These are phyloP conservation scores for Solenodon paradoxus DNA, from an alignment of 2,113 vertebrate species.

Conservation along the genomic window DNA sequence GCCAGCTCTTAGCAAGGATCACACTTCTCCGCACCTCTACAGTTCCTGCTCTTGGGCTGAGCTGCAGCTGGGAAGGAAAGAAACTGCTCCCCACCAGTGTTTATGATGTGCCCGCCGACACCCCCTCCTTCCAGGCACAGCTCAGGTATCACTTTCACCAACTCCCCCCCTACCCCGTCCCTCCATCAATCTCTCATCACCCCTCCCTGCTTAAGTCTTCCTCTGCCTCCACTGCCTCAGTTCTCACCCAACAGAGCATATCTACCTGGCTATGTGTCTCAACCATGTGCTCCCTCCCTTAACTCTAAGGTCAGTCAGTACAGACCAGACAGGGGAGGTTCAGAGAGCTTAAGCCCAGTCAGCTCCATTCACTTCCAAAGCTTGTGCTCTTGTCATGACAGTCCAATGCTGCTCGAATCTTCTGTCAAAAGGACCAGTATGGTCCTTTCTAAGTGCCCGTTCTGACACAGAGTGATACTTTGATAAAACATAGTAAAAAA, in stretches of 20 bases:
- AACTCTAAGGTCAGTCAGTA: background rate
- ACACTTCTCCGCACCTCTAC: background rate
- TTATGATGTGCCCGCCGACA: background rate
- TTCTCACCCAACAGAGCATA: background rate
- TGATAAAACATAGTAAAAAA: constrained; percentile 26
- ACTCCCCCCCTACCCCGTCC: background rate
- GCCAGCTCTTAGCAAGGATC: background rate
- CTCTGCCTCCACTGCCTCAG: background rate
- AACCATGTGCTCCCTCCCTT: background rate
- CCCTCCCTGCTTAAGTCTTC: background rate
- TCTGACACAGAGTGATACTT: background rate
- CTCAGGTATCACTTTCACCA: background rate
- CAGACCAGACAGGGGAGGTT: background rate
- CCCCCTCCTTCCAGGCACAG: background rate
- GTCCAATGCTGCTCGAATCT: background rate
- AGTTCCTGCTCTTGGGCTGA: background rate
- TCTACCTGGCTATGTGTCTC: background rate
- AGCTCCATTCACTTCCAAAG: background rate
- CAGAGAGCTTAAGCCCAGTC: background rate
- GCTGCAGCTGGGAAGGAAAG: background rate
- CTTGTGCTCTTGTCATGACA: background rate
- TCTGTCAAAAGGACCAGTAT: background rate
- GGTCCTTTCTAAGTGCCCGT: background rate
- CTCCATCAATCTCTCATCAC: background rate
- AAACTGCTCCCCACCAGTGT: background rate